phyloP scores from a whole-genome alignment of 2,888 invertebrate genomes.

The Perizoma affinitatum region DNA sequence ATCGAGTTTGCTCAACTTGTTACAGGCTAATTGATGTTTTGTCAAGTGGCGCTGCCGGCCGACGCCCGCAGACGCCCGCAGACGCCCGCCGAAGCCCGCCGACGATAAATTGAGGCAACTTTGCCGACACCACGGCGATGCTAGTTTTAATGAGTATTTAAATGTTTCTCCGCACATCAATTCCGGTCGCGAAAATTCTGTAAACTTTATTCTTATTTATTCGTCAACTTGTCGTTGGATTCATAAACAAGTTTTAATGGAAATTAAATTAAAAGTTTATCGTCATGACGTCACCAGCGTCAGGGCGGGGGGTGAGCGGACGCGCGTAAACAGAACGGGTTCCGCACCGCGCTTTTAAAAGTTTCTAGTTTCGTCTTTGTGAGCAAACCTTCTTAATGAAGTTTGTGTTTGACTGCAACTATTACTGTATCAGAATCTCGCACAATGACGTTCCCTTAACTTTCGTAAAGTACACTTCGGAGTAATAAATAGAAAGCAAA shows the following conservation, averaged over 20 bases:
- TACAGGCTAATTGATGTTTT: constrained; percentile 24
- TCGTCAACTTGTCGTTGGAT: constrained; percentile 41
- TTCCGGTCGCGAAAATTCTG: constrained; percentile 36
- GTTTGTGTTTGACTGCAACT: constrained; percentile 21
- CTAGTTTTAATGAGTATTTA: constrained; percentile 52
- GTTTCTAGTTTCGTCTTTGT: constrained; percentile 12
- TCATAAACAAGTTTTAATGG: constrained; percentile 48
- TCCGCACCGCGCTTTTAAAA: constrained; percentile 24
- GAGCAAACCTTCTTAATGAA: constrained; percentile 18
- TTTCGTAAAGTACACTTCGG: constrained; percentile 10
- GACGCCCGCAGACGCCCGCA: constrained; percentile 2
- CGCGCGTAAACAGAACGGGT: constrained; percentile 22
- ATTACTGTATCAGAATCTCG: constrained; percentile 14
- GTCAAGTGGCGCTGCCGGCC: constrained; percentile 17
- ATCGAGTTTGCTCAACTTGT: constrained; percentile 27
- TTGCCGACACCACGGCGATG: constrained; percentile 15
- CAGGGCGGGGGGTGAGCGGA: not conserved
- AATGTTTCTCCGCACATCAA: constrained; percentile 42
- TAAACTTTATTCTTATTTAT: constrained; percentile 42
- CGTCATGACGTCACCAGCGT: constrained; percentile 16
- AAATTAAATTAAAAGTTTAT: constrained; percentile 44
- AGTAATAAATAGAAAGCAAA: constrained; percentile 8
- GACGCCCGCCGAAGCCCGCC: not conserved
- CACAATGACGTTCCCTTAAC: constrained; percentile 19
- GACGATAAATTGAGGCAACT: constrained; percentile 4